Percentiles rank a stretch among this genome's conserved stretches.
These are phyloP conservation scores for Lycocerus yunnanus DNA, from an alignment of 2,888 invertebrate species.

Conservation along the genomic window DNA sequence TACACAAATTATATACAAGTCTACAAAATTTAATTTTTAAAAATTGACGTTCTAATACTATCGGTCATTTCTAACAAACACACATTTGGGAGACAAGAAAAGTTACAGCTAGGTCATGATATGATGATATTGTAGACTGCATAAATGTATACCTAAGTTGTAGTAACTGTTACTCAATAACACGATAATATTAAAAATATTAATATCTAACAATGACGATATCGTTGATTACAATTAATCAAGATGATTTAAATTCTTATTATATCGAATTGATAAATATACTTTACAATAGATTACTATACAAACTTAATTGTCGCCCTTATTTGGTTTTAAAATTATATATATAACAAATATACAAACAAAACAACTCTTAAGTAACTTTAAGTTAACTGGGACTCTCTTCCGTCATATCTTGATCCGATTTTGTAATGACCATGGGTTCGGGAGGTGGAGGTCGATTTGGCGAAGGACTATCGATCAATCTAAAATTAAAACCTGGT, in stretches of 20 bases:
- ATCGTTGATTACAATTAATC: neutral
- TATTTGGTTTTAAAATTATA: neutral
- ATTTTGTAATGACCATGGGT: constrained; percentile 50
- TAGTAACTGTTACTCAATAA: neutral
- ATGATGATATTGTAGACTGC: neutral
- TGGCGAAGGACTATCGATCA: constrained; percentile 62
- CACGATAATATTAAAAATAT: constrained; percentile 1
- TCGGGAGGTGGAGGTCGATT: constrained; percentile 52
- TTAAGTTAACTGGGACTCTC: constrained; percentile 50
- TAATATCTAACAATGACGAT: neutral
- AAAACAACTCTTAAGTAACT: constrained; percentile 3
- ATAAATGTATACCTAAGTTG: neutral
- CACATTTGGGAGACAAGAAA: neutral
- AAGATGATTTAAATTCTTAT: neutral
- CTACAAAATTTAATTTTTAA: neutral
- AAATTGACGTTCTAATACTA: neutral
- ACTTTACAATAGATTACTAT: constrained; percentile 3
- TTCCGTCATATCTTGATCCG: constrained; percentile 55
- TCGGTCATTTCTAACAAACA: neutral
- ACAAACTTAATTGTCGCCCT: neutral
- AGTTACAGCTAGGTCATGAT: neutral
- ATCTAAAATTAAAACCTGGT: constrained; percentile 60
- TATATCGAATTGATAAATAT: neutral
- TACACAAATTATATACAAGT: neutral
- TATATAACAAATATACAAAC: constrained; percentile 6